Base-by-base conservation (phyloP, 1,140 invertebrate genomes). In the Drosophila arawakana region DNA sequence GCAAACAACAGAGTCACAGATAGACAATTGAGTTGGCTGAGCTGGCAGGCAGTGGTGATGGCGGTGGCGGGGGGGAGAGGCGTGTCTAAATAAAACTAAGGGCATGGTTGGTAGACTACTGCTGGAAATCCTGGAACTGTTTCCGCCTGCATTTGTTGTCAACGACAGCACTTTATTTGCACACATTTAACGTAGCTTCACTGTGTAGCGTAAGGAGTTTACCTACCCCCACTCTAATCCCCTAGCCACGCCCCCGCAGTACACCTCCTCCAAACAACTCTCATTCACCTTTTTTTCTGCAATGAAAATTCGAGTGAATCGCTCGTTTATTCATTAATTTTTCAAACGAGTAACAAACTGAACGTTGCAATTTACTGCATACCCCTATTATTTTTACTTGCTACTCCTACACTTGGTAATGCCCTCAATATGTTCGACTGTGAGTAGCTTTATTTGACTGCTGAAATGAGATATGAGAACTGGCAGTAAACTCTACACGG, bases 271-370 rank as follows among this genome's bases (percentile, higher is more conserved):
- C 21, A 8, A 9, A 3, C 1, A 5, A 5, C 9, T 13, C 30
- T 1, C 49, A 41, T 57, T 69, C 34, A 46, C 57, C 63, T 13
- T 15, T 15, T 15, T 15, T 67, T 68, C 49, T 68, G 25, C 25
- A 63, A 76, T 77, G 63, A 73, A 77, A 77, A 68, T 77, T 77
- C 39, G 15, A 67, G 63, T 50, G 70, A 62, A 73, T 68, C 62
- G 70, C 74, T 73, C 69, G 57, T 73, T 76, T 77, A 77, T 77
- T 77, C 70, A 77, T 77, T 77, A 73, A 77, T 73, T 73, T 30
- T 62, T 68, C 73, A 66, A 76, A 55, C 73, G 25, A 61, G 43
- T 37, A 21, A 43, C 11, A 54, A 57, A 61, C 34, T 18, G 71
- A 67, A 77, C 70, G 73, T 73, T 77, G 63, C 70, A 77, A 77